phyloP scores from a whole-genome alignment of 2,888 invertebrate species.

The Elysia crispata region DNA sequence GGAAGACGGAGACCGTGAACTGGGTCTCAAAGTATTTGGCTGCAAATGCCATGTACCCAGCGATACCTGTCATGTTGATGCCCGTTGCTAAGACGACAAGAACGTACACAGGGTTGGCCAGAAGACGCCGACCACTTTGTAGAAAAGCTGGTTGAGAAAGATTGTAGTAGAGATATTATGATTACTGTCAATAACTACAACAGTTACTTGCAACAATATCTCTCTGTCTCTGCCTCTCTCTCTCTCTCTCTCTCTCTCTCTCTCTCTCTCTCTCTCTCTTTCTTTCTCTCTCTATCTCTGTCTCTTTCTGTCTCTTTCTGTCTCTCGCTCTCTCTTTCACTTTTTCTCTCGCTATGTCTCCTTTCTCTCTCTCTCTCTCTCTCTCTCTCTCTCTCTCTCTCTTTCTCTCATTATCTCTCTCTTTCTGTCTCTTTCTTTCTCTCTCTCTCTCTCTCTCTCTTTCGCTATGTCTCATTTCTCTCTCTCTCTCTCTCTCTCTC shows the following conservation, averaged over 20 bases:
- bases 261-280: neutral
- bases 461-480: no score
- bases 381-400: neutral
- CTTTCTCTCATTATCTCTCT: neutral
- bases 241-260: constrained; percentile 28
- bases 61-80: constrained; percentile 55
- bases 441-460: no score
- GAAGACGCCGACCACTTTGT: constrained; percentile 54
- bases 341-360: constrained; percentile 21
- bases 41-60: constrained; percentile 60
- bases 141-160: constrained; percentile 64
- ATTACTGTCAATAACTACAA: no score
- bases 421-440: constrained; percentile 9
- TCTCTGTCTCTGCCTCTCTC: neutral
- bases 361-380: neutral
- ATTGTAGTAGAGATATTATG: no score
- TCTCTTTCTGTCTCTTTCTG: constrained; percentile 32
- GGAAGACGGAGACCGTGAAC: constrained; percentile 65
- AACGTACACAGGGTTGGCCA: constrained; percentile 60
- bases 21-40: constrained; percentile 69
- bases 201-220: neutral
- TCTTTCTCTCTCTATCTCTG: neutral
- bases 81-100: constrained; percentile 54
- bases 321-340: constrained; percentile 22
- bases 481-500: no score